Evolutionary conservation across 1,140 invertebrate genomes (phyloP), one percentile per base, ranked within the genome.

Genomic region (Caenorhabditis tropicalis): DNA sequence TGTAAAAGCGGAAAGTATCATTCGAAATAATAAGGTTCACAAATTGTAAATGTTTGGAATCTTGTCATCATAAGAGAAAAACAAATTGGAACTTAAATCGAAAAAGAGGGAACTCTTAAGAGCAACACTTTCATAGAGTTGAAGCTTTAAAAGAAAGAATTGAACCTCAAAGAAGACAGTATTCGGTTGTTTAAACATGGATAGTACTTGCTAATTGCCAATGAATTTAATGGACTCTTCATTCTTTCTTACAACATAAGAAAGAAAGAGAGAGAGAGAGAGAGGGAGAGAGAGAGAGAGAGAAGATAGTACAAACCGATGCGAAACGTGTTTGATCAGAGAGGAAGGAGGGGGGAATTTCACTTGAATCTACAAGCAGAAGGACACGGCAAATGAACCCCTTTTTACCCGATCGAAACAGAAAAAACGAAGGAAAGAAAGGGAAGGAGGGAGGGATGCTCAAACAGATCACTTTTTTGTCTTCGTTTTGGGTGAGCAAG

Each of bases 401-500:
- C n/a, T 58, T 5, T 21, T n/a, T 9, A 27, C 4, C 12, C 21
- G n/a, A 58, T 7, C 5, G 53, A 58, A 21, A 33, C 2, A 16
- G 19, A 36, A 65, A 65, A 9, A 10, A 16, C 12, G 36, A 9
- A 56, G 53, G 21, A 29, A 10, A 27, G 24, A 51, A 51, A 19
- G 49, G 6, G 21, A 21, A 51, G n/a, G 19, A 21, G 9, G 29
- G 21, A 33, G 19, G 58, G 10, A 43, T 43, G 24, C 36, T 74
- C 65, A 74, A 74, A 74, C 65, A 74, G 65, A 74, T 74, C 65
- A 74, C 27, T 74, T 46, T 74, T 74, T 46, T 56, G 9, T 46
- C 16, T 46, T 46, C 16, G 43, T 46, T 46, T 58, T 29, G 56
- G n/a, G 58, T 27, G 15, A 36, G 36, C n/a, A 43, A 7, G n/a